phyloP scores from a whole-genome alignment of 2,113 vertebrate genomes.

The Hemiscyllium ocellatum region DNA sequence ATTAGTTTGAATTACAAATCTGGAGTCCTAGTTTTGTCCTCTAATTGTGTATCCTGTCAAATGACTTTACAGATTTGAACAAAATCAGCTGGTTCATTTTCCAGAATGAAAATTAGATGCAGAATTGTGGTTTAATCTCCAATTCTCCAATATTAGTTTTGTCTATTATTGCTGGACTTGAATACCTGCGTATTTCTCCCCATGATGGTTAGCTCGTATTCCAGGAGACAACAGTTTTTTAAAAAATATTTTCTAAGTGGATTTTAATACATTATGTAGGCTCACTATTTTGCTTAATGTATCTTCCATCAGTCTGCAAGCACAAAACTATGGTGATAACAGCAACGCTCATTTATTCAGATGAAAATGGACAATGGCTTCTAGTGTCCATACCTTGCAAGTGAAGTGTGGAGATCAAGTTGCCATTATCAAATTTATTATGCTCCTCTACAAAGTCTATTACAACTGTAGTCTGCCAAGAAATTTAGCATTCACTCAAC shows the following conservation, averaged over 20 bases:
- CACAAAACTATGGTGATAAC: too few species aligned
- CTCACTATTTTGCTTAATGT: too few species aligned
- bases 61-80: neutral
- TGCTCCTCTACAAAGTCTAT: neutral
- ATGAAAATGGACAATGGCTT: neutral
- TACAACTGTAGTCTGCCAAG: neutral
- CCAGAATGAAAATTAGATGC: neutral
- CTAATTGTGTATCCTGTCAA: neutral
- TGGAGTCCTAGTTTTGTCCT: neutral
- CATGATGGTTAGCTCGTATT: neutral
- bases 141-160: neutral
- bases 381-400: neutral
- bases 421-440: neutral
- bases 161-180: neutral
- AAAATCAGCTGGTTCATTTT: neutral
- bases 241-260: too few species aligned
- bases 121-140: neutral
- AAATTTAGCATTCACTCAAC: neutral
- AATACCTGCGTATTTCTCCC: neutral
- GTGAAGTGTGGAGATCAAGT: neutral
- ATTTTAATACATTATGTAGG: too few species aligned
- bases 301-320: too few species aligned
- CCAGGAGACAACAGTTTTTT: neutral
- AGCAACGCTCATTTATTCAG: neutral
- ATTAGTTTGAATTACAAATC: neutral